Percentiles rank a stretch among this genome's conserved stretches.
Conservation (phyloP, 2,888 invertebrate genomes). For the Lacanobia oleracea region DNA sequence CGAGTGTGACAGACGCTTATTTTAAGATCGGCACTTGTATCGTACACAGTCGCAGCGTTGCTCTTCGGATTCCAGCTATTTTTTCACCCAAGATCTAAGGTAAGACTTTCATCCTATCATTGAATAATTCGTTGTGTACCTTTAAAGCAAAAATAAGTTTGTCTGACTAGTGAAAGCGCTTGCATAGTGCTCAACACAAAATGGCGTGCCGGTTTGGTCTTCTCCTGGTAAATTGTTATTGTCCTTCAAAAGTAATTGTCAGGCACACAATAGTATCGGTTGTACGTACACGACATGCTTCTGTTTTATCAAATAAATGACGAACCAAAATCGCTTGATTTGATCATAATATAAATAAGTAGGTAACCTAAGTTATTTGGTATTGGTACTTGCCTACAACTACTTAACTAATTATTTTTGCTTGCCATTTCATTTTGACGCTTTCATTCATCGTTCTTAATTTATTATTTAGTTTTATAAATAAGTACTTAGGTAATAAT, state of each 20-base stretch:
- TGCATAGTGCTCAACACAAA: neutral
- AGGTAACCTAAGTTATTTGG: neutral
- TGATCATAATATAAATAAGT: neutral
- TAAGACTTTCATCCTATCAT: slow-evolving; percentile 22
- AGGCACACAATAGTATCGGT: no score
- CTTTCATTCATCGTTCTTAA: neutral
- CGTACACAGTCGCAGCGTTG: neutral
- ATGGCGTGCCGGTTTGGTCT: slow-evolving; percentile 24
- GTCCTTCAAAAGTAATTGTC: slow-evolving; percentile 18
- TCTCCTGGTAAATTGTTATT: neutral
- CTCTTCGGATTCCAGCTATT: neutral
- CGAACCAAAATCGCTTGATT: neutral
- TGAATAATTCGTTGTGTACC: neutral
- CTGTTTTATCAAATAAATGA: neutral
- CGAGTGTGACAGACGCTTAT: neutral
- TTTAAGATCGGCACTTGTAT: slow-evolving; percentile 17
- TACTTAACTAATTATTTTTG: no score
- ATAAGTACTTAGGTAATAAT: no score
- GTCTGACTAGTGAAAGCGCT: neutral
- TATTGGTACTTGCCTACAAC: no score
- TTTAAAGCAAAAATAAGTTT: neutral
- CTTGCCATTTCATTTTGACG: slow-evolving; percentile 13
- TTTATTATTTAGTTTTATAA: no score
- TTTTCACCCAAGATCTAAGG: slow-evolving; percentile 16
- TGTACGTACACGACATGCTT: neutral